Conservation (phyloP, 2,113 vertebrate species). For the Coturnix japonica region DNA sequence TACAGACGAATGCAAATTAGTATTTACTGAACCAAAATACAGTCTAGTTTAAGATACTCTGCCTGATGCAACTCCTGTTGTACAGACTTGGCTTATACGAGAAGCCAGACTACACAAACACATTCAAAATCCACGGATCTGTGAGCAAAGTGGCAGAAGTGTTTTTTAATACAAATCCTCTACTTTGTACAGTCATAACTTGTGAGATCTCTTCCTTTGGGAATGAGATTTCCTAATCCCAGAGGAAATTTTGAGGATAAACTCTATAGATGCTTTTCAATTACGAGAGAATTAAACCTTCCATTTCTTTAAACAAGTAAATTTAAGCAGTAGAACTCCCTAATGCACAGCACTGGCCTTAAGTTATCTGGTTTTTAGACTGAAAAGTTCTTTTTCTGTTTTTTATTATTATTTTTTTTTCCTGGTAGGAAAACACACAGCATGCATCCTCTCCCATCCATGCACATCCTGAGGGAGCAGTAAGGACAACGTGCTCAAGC, state of each 20-base stretch:
- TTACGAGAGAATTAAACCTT: not conserved
- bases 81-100: not conserved
- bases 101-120: slow-evolving; percentile 4
- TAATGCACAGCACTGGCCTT: not conserved
- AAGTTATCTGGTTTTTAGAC: not conserved
- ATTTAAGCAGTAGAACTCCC: slow-evolving; percentile 25
- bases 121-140: slow-evolving; percentile 5
- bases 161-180: slow-evolving; percentile 20
- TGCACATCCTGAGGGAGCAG: slow-evolving; percentile 28
- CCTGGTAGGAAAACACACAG: slow-evolving; percentile 11
- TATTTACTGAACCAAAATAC: not conserved
- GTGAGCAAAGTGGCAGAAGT: slow-evolving; percentile 26
- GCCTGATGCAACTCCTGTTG: not conserved
- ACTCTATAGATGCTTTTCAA: slow-evolving; percentile 2
- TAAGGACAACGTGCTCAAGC: not conserved
- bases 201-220: slow-evolving; percentile 33
- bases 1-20: not conserved
- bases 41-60: not conserved
- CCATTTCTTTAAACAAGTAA: not conserved
- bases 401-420: not conserved
- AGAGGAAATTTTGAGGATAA: slow-evolving; percentile 54
- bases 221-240: slow-evolving; percentile 35
- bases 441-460: slow-evolving; percentile 48
- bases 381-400: slow-evolving; percentile 26
- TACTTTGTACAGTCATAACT: not conserved